These are phyloP conservation scores for Glaucopsyche alexis DNA, from an alignment of 2,888 invertebrate genomes.

Conservation along the genomic window DNA sequence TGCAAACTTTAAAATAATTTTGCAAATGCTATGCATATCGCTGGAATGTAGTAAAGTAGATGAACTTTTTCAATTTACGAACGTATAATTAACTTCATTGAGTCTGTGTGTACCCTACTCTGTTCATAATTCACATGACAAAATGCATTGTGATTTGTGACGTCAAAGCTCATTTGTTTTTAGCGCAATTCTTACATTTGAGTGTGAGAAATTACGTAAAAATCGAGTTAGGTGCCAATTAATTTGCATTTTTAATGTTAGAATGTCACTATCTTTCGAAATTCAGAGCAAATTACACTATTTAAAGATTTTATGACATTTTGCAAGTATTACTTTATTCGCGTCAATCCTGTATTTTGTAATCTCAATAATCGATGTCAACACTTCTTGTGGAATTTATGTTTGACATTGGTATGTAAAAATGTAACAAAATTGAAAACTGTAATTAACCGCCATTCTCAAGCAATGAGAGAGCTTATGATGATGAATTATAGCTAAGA, in stretches of 20 bases:
- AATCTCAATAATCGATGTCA: neutral
- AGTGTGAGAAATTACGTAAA: conserved; percentile 19
- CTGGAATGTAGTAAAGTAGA: too few species aligned
- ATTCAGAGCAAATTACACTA: conserved; percentile 3
- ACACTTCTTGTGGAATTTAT: neutral
- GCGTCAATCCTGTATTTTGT: neutral
- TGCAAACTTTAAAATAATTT: too few species aligned
- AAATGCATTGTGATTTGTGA: neutral
- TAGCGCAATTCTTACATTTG: neutral
- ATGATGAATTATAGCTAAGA: too few species aligned
- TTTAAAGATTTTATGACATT: conserved; percentile 7
- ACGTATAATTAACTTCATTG: neutral
- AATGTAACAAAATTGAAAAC: neutral
- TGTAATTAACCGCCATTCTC: too few species aligned
- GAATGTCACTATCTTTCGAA: conserved; percentile 3
- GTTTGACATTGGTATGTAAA: neutral
- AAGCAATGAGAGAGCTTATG: too few species aligned
- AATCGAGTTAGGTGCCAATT: neutral
- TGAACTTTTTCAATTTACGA: too few species aligned
- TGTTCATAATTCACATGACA: neutral
- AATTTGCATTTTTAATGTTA: conserved; percentile 7
- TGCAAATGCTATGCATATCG: too few species aligned
- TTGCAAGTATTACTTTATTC: conserved; percentile 9
- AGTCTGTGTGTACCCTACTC: neutral
- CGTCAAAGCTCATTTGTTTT: conserved; percentile 4